Evolutionary conservation across 2,888 invertebrate species (phyloP).

Genomic region (Dryobota labecula): DNA sequence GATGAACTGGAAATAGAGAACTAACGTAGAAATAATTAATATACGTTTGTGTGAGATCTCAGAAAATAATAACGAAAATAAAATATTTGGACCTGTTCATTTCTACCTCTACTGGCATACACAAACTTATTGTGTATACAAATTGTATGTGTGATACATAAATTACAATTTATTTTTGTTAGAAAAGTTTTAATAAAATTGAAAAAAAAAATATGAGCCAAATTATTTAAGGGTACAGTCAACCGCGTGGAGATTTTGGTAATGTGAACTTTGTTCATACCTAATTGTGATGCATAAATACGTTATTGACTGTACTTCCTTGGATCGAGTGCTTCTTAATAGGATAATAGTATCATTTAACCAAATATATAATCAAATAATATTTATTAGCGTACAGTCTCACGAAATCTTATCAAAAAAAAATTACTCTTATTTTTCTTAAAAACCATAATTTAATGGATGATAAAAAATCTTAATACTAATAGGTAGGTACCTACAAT

Average conservation of each 20-base stretch:
- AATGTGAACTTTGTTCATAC: slow-evolving; percentile 14
- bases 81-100: slow-evolving; percentile 35
- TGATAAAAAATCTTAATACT: not conserved
- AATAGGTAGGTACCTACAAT: not conserved
- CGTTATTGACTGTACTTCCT: slow-evolving; percentile 30
- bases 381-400: slow-evolving; percentile 39
- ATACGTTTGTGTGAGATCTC: slow-evolving; percentile 53
- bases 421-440: not conserved
- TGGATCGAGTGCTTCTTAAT: slow-evolving; percentile 40
- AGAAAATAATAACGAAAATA: slow-evolving; percentile 28
- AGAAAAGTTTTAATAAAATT: slow-evolving; percentile 40
- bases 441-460: not conserved
- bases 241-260: slow-evolving; percentile 1
- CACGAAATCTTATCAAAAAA: not conserved
- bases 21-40: slow-evolving; percentile 41
- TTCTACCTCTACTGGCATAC: slow-evolving; percentile 53
- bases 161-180: slow-evolving; percentile 66
- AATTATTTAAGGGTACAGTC: slow-evolving; percentile 40
- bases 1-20: slow-evolving; percentile 57
- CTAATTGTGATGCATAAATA: slow-evolving; percentile 8
- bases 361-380: slow-evolving; percentile 64
- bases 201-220: slow-evolving; percentile 24
- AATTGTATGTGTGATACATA: slow-evolving; percentile 52
- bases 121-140: slow-evolving; percentile 37
- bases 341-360: slow-evolving; percentile 38